phyloP scores from a whole-genome alignment of 2,113 vertebrate species.

The Vombatus ursinus region DNA sequence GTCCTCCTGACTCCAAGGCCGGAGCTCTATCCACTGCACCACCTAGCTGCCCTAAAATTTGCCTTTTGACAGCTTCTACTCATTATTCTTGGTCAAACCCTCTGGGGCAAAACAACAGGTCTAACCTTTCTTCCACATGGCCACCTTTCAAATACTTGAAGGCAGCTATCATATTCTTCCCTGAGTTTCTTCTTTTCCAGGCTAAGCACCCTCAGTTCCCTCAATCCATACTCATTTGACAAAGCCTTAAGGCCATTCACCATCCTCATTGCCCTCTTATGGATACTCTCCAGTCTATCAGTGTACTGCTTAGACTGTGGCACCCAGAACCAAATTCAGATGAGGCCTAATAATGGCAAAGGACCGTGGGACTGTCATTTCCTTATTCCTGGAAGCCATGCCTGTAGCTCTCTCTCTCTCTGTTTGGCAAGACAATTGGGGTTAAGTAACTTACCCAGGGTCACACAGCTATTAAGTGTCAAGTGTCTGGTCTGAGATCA shows the following conservation, averaged over 20 bases:
- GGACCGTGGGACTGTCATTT: not conserved
- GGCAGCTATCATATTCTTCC: not conserved
- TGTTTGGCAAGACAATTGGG: too few species aligned
- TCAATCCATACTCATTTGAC: not conserved
- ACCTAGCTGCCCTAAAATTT: not conserved
- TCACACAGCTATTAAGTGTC: too few species aligned
- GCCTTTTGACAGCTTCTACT: not conserved
- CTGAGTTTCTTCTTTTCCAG: not conserved
- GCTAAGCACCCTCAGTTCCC: not conserved
- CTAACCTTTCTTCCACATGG: not conserved
- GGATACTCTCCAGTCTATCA: not conserved
- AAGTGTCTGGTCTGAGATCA: too few species aligned
- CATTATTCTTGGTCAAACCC: not conserved
- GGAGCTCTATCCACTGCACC: too few species aligned
- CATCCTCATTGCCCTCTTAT: not conserved
- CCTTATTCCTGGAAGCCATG: not conserved
- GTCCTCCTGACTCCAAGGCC: too few species aligned
- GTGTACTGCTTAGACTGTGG: not conserved
- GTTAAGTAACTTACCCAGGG: too few species aligned
- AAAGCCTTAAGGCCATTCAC: not conserved
- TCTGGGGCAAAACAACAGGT: not conserved
- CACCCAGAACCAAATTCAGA: not conserved
- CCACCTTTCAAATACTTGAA: not conserved
- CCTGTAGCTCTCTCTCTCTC: too few species aligned
- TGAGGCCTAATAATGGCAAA: not conserved